Conservation (phyloP, 2,888 invertebrate species). For the Drosophila robusta region DNA sequence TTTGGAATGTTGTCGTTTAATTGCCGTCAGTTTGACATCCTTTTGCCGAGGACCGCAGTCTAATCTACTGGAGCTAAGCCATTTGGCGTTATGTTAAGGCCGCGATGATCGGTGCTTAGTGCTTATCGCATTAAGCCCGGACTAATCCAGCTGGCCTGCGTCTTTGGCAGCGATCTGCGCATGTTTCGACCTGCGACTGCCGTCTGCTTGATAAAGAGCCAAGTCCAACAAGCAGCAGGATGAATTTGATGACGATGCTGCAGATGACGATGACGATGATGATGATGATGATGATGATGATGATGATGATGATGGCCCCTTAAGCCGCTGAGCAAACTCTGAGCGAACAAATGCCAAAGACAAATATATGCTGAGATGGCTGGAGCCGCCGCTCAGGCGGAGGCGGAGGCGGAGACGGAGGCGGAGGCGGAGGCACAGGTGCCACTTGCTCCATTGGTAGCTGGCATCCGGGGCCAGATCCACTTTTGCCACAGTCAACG, state of each 20-base stretch:
- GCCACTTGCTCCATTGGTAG: conserved; percentile 43
- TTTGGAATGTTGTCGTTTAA: neutral
- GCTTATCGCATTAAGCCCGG: conserved; percentile 58
- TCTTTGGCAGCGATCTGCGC: conserved; percentile 47
- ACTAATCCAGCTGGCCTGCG: conserved; percentile 38
- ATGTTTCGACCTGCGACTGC: conserved; percentile 50
- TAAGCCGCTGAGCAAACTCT: conserved; percentile 56
- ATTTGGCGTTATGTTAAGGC: conserved; percentile 36
- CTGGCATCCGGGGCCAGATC: conserved; percentile 18
- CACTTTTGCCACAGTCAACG: conserved; percentile 31
- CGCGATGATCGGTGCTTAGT: conserved; percentile 45
- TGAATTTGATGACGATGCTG: conserved; percentile 5
- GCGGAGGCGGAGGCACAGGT: conserved; percentile 34
- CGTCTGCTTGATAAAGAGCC: conserved; percentile 34
- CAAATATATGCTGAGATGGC: conserved; percentile 55
- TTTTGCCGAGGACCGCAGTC: neutral
- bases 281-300: conserved; percentile 1
- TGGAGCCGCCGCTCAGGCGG: conserved; percentile 3
- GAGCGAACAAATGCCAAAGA: conserved; percentile 62
- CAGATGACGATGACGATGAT: neutral
- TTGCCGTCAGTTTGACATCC: too few species aligned
- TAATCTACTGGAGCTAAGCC: conserved; percentile 35
- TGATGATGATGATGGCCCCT: conserved; percentile 31
- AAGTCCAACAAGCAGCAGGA: conserved; percentile 4
- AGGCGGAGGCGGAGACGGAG: neutral